Base-by-base conservation (phyloP, 2,888 invertebrate genomes). In the Pristionchus japonicus region DNA sequence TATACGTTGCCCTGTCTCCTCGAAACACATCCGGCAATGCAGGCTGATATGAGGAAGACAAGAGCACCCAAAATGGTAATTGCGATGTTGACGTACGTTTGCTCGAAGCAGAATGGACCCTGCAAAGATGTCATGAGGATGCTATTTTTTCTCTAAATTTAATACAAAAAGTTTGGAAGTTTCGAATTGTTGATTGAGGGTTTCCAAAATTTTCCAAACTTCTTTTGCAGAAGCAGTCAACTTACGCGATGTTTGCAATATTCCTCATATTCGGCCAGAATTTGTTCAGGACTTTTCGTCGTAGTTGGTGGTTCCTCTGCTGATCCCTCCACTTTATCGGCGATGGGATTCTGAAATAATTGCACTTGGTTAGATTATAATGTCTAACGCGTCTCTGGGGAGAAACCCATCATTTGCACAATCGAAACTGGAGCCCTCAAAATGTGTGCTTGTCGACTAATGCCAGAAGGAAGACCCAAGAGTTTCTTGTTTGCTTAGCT, bases 91-190 rank as follows among this genome's bases (percentile, higher is more conserved):
- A 86, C 86, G 47, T 49, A 49, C 34, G 64, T 67, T 40, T 86
- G 86, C 31, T 86, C 86, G 86, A 86, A 15, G 49, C 86, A 86
- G 70, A 86, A 86, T 1, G 86, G 86, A 47, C 86, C 86, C 70
- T 86, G 49, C 37, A 61, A 67, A 11, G 31, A 13, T 23, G 3
- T 15, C 23, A 57, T 23, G 7, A 6, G n/a, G n/a, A n/a, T n/a
- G n/a, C n/a, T n/a, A n/a, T n/a, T n/a, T n/a, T n/a, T n/a, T n/a
- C n/a, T n/a, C n/a, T n/a, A n/a, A n/a, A n/a, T n/a, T n/a, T n/a
- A n/a, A n/a, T n/a, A n/a, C n/a, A n/a, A n/a, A n/a, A n/a, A n/a
- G n/a, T n/a, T n/a, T n/a, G n/a, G n/a, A n/a, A n/a, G n/a, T n/a
- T n/a, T n/a, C n/a, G n/a, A 57, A 57, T 9, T 43, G 43, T 43